Evolutionary conservation across 2,888 invertebrate genomes (phyloP).

Genomic region (Campaea margaritaria): DNA sequence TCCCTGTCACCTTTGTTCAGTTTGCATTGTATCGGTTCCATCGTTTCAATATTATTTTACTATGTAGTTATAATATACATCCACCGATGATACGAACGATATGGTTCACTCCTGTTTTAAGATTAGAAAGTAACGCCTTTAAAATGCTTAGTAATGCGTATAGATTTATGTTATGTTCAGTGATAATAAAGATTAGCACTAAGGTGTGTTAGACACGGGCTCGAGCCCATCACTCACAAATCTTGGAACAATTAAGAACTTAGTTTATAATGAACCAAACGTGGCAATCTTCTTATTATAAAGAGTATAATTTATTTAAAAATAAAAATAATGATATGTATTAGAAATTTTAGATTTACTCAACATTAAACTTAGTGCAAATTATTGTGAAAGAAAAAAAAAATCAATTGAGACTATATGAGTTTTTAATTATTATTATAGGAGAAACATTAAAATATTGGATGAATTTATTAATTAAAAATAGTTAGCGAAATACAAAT

Average conservation of each 20-base stretch:
- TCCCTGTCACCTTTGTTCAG: conserved; percentile 45
- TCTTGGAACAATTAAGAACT: conserved; percentile 83
- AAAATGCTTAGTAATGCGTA: conserved; percentile 80
- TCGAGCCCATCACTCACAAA: conserved; percentile 69
- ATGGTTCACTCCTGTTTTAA: conserved; percentile 77
- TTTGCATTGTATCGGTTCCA: conserved; percentile 61
- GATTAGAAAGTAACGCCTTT: conserved; percentile 83
- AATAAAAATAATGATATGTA: conserved; percentile 81
- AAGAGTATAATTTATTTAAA: conserved; percentile 84
- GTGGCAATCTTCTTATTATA: conserved; percentile 84
- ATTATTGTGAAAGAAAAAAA: conserved; percentile 77
- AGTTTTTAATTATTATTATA: conserved; percentile 85
- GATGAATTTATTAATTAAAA: conserved; percentile 85
- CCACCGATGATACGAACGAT: conserved; percentile 77
- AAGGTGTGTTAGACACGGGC: conserved; percentile 69
- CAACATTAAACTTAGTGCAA: conserved; percentile 85
- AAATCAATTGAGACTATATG: conserved; percentile 85
- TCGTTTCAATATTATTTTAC: conserved; percentile 63
- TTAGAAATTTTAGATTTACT: conserved; percentile 85
- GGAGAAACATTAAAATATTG: conserved; percentile 83
- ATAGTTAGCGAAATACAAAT: conserved; percentile 85
- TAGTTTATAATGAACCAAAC: conserved; percentile 82
- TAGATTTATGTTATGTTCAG: conserved; percentile 83
- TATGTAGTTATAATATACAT: conserved; percentile 73
- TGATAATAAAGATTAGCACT: conserved; percentile 80